These are phyloP conservation scores for Agrotis segetum DNA, from an alignment of 2,888 invertebrate species.

Conservation along the genomic window DNA sequence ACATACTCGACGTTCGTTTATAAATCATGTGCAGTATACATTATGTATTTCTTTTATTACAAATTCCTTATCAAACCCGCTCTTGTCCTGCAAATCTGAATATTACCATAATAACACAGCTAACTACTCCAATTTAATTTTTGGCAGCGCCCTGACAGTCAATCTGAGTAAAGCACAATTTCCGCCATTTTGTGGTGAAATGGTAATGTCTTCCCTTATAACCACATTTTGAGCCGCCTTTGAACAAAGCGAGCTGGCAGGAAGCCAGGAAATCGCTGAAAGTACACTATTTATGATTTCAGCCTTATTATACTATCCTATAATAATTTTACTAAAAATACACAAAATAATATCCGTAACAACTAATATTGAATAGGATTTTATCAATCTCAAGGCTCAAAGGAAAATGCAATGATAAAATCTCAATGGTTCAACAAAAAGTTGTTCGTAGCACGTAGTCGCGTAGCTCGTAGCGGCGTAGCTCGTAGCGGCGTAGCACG, in stretches of 20 bases:
- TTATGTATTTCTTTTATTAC: neutral
- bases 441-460: slow-evolving; percentile 48
- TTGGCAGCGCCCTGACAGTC: slow-evolving; percentile 35
- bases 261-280: slow-evolving; percentile 23
- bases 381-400: slow-evolving; percentile 2
- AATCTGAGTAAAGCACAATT: slow-evolving; percentile 41
- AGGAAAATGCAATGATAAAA: slow-evolving; percentile 26
- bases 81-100: neutral
- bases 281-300: slow-evolving; percentile 18
- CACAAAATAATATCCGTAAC: slow-evolving; percentile 1
- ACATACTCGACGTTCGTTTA: neutral
- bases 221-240: slow-evolving; percentile 19
- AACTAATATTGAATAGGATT: neutral
- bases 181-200: slow-evolving; percentile 41
- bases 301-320: slow-evolving; percentile 16
- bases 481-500: slow-evolving; percentile 34
- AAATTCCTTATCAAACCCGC: neutral
- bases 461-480: slow-evolving; percentile 41
- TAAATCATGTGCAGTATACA: neutral
- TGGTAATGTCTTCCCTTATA: slow-evolving; percentile 45
- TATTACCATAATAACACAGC: slow-evolving; percentile 1
- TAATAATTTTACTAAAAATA: neutral
- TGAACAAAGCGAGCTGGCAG: slow-evolving; percentile 33
- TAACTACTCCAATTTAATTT: slow-evolving; percentile 1
- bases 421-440: slow-evolving; percentile 28